phyloP scores from a whole-genome alignment of 1,140 invertebrate species.

The Pogonomyrmex californicus region DNA sequence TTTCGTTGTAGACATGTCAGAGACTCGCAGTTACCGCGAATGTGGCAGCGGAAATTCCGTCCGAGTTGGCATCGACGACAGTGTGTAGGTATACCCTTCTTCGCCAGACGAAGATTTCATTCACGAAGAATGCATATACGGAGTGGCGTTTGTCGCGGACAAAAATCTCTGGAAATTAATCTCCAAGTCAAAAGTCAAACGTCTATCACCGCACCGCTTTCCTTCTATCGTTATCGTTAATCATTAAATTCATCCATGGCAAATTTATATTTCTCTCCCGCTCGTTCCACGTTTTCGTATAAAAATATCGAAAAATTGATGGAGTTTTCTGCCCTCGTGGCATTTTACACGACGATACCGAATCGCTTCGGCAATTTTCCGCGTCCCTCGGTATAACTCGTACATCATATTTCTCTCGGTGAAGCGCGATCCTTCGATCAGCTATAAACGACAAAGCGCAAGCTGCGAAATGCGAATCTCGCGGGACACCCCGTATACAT shows the following conservation, averaged over 20 bases:
- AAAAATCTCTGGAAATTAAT: neutral
- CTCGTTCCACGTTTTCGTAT: neutral
- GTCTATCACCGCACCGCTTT: neutral
- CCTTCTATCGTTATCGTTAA: neutral
- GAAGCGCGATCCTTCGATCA: neutral
- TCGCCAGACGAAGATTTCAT: slow-evolving; percentile 33
- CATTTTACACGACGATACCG: neutral
- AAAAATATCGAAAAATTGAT: neutral
- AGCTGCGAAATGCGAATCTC: neutral
- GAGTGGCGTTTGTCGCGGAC: neutral
- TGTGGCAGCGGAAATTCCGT: slow-evolving; percentile 30
- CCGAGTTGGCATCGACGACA: neutral
- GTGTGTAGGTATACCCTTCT: neutral
- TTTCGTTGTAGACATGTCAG: slow-evolving; percentile 18
- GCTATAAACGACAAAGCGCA: slow-evolving; percentile 3
- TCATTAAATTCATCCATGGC: neutral
- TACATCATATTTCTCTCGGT: neutral
- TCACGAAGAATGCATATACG: slow-evolving; percentile 34
- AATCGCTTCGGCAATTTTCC: neutral
- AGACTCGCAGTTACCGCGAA: neutral
- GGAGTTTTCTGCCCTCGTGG: neutral
- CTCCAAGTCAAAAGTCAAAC: neutral
- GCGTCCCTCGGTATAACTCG: neutral
- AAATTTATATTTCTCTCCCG: neutral
- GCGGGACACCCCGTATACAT: slow-evolving; percentile 47